Conservation (phyloP, 2,888 invertebrate species). For the Acrocyrtus sp. region DNA sequence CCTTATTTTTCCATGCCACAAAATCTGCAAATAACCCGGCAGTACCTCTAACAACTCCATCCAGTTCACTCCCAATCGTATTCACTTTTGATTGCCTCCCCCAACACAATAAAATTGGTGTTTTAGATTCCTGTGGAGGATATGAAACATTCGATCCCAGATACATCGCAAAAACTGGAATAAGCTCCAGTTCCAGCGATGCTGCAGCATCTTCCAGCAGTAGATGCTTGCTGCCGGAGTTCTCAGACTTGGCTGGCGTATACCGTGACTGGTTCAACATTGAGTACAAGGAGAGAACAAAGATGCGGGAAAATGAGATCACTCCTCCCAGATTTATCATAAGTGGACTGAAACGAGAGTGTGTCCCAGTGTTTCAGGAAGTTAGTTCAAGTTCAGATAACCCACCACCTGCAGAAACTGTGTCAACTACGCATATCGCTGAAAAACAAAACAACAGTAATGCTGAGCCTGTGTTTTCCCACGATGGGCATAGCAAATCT, state of each 20-base stretch:
- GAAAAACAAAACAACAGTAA: conserved; percentile 18
- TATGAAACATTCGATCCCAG: conserved; percentile 57
- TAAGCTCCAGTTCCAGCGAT: not conserved
- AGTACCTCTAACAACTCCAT: not conserved
- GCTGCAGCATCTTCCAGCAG: conserved; percentile 6
- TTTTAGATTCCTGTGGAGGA: conserved; percentile 58
- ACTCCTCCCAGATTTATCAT: conserved; percentile 59
- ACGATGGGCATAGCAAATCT: conserved; percentile 61
- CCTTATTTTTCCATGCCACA: conserved; percentile 26
- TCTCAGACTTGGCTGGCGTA: conserved; percentile 23
- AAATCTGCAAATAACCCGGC: conserved; percentile 24
- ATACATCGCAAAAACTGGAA: not conserved
- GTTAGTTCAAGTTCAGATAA: too few relatives aligned
- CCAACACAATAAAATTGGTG: conserved; percentile 39
- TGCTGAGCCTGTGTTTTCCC: conserved; percentile 52
- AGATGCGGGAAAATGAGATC: conserved; percentile 42
- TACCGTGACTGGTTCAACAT: conserved; percentile 58
- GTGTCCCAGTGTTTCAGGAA: conserved; percentile 53
- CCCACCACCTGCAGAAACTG: too few relatives aligned
- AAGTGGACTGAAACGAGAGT: conserved; percentile 58
- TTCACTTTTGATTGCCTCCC: conserved; percentile 55
- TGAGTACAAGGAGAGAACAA: conserved; percentile 51
- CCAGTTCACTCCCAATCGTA: conserved; percentile 5
- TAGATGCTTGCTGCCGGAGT: conserved; percentile 46
- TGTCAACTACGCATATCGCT: not conserved